phyloP scores from a whole-genome alignment of 2,113 vertebrate species.

The Ictalurus furcatus region DNA sequence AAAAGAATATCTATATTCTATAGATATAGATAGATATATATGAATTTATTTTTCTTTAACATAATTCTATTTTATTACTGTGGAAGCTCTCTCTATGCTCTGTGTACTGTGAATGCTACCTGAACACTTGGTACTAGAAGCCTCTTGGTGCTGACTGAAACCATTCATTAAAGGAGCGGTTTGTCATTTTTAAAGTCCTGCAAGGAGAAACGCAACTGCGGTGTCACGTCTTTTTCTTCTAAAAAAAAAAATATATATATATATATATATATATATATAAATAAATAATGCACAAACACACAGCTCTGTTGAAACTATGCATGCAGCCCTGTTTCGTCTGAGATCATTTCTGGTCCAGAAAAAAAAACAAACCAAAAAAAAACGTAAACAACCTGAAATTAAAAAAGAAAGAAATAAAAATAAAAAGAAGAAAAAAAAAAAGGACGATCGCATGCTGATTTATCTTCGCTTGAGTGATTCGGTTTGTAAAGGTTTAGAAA shows the following conservation, averaged over 20 bases:
- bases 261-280: no score
- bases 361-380: neutral
- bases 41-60: conserved; percentile 67
- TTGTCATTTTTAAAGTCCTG: neutral
- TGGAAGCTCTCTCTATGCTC: conserved; percentile 48
- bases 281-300: neutral
- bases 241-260: neutral
- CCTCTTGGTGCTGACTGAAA: neutral
- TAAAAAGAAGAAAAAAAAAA: neutral
- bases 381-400: neutral
- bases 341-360: neutral
- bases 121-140: conserved; percentile 18
- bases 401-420: neutral
- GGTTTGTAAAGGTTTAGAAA: neutral
- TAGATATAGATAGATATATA: conserved; percentile 58
- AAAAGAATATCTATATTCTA: conserved; percentile 51
- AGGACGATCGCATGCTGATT: neutral
- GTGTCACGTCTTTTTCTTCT: neutral
- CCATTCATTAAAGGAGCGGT: neutral
- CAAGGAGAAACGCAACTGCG: neutral
- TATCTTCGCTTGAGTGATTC: no score
- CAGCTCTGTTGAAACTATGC: neutral
- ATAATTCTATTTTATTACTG: conserved; percentile 72
- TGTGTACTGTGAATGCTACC: conserved; percentile 28
- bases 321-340: neutral